Percentiles rank a stretch among this genome's conserved stretches.
Evolutionary conservation across 2,888 invertebrate genomes (phyloP).

Genomic region (Tetragonula carbonaria): DNA sequence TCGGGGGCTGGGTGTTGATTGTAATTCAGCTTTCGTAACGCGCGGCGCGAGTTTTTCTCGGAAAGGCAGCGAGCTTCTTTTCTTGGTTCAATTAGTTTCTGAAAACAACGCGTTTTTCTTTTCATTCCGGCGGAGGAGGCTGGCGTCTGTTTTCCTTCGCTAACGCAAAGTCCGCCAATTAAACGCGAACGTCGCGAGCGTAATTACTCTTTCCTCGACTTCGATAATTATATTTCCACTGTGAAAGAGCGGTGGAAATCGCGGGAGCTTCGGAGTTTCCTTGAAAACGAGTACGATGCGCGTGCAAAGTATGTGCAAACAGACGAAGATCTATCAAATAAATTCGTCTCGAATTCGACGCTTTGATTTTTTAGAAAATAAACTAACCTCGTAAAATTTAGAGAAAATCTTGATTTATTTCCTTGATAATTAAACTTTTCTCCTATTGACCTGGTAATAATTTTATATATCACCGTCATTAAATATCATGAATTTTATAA

Average conservation of each 20-base stretch:
- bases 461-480: too few relatives aligned
- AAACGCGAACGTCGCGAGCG: slow-evolving; percentile 1
- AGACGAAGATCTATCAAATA: not conserved
- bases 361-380: too few relatives aligned
- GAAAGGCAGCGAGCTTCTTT: not conserved
- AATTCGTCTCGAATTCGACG: not conserved
- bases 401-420: too few relatives aligned
- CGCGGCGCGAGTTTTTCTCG: not conserved
- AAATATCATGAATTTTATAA: too few relatives aligned
- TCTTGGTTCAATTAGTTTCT: not conserved
- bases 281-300: not conserved
- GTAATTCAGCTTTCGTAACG: too few relatives aligned
- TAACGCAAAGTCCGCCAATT: slow-evolving; percentile 7
- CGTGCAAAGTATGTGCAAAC: not conserved
- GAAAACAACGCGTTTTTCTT: not conserved
- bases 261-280: not conserved
- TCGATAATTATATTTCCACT: not conserved
- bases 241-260: not conserved
- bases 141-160: not conserved
- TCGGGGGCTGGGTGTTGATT: too few relatives aligned
- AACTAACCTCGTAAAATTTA: too few relatives aligned
- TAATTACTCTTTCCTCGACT: slow-evolving; percentile 6
- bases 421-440: too few relatives aligned
- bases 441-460: too few relatives aligned
- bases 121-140: not conserved